Percentiles rank a stretch among this genome's conserved stretches.
Conservation (phyloP, 1,140 invertebrate genomes). For the Pissodes strobi region DNA sequence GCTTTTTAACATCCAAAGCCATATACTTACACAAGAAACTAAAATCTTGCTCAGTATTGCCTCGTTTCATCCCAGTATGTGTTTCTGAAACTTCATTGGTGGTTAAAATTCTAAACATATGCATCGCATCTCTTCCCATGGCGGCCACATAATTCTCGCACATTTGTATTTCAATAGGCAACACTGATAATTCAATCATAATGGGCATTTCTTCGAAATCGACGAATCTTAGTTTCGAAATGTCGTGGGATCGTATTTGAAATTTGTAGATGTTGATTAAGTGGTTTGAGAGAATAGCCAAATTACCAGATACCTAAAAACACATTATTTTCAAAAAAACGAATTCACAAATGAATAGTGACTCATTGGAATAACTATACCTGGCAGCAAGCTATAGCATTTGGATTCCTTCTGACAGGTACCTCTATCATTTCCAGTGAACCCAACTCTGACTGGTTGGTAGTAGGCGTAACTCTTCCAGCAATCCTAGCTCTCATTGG, state of each 20-base stretch:
- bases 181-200: conserved; percentile 60
- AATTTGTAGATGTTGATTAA: conserved; percentile 64
- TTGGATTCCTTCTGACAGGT: conserved; percentile 62
- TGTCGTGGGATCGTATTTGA: conserved; percentile 65
- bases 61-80: conserved; percentile 21
- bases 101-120: conserved; percentile 54
- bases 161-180: conserved; percentile 59
- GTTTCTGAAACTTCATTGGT: conserved; percentile 8
- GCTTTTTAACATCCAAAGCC: no score
- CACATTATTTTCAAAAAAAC: no score
- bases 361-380: conserved; percentile 40
- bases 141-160: conserved; percentile 65
- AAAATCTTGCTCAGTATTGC: conserved; percentile 35
- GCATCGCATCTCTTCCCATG: conserved; percentile 57
- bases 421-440: conserved; percentile 72
- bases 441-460: conserved; percentile 60
- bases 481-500: conserved; percentile 73
- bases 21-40: conserved; percentile 36
- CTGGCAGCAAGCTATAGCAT: conserved; percentile 66
- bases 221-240: conserved; percentile 66
- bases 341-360: background rate
- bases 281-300: conserved; percentile 62
- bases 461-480: conserved; percentile 68
- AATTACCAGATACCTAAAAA: conserved; percentile 62
- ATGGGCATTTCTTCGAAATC: conserved; percentile 66